Evolutionary conservation across 2,888 invertebrate genomes (phyloP).

Genomic region (Embidobia sp.): DNA sequence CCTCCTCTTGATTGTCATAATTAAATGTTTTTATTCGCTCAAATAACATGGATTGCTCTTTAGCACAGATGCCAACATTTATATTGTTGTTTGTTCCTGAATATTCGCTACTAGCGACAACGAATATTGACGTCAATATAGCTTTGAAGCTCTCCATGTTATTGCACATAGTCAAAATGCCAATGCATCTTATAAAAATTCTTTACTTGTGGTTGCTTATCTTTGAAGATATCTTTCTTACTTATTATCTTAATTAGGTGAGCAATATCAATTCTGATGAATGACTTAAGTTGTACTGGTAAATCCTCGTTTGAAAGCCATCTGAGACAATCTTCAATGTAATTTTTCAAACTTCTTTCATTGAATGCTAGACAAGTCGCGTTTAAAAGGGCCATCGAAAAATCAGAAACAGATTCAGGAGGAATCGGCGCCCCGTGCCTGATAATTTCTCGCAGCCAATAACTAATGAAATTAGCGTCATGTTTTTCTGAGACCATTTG

Average conservation of each 20-base stretch:
- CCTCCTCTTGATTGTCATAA: no score
- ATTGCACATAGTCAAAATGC: not conserved
- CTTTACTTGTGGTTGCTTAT: not conserved
- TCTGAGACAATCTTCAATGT: slow-evolving; percentile 24
- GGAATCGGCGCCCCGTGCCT: slow-evolving; percentile 40
- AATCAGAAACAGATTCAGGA: slow-evolving; percentile 62
- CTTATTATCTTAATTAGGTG: slow-evolving; percentile 22
- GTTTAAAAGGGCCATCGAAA: slow-evolving; percentile 66
- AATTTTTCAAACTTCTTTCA: slow-evolving; percentile 9
- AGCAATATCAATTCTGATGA: slow-evolving; percentile 16
- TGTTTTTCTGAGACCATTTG: slow-evolving; percentile 69
- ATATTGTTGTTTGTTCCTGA: not conserved
- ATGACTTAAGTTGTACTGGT: not conserved
- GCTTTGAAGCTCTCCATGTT: not conserved
- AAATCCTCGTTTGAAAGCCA: not conserved
- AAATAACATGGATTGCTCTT: no score
- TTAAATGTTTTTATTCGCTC: not conserved
- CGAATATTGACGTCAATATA: not conserved
- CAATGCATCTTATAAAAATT: slow-evolving; percentile 15
- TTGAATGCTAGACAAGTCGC: slow-evolving; percentile 64
- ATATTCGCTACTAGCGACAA: slow-evolving; percentile 23
- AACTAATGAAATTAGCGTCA: slow-evolving; percentile 61
- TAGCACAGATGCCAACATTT: not conserved
- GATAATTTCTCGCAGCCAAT: slow-evolving; percentile 65
- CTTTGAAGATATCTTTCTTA: not conserved